Evolutionary conservation across 2,113 vertebrate genomes (phyloP).

Genomic region (Clarias macrocephalus): DNA sequence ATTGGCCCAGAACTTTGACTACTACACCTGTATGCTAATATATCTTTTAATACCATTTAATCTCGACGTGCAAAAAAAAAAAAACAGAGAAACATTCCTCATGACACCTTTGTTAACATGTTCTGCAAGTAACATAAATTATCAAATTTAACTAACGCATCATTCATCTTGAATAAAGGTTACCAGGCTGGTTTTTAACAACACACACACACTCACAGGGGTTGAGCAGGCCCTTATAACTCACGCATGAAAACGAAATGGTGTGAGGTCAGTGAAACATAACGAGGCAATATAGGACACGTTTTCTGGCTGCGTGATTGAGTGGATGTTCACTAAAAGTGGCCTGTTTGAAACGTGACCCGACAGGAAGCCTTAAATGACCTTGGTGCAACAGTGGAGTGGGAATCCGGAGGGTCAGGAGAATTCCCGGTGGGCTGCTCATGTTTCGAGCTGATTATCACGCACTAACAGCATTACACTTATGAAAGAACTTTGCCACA

Average conservation of each 20-base stretch:
- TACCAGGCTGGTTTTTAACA: neutral
- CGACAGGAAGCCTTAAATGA: slow-evolving; percentile 35
- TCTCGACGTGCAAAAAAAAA: neutral
- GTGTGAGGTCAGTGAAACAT: slow-evolving; percentile 21
- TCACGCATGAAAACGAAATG: slow-evolving; percentile 4
- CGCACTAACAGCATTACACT: slow-evolving; percentile 6
- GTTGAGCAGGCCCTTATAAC: neutral
- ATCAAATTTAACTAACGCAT: neutral
- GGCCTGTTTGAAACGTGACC: slow-evolving; percentile 32
- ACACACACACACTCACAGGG: neutral
- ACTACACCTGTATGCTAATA: neutral
- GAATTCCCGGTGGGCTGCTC: slow-evolving; percentile 24
- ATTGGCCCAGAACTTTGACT: neutral
- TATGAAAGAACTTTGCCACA: slow-evolving; percentile 11
- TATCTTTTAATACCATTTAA: neutral
- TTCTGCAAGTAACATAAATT: neutral
- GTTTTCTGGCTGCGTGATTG: slow-evolving; percentile 12
- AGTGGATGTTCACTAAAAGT: slow-evolving; percentile 29
- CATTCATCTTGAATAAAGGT: neutral
- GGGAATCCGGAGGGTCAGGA: slow-evolving; percentile 25
- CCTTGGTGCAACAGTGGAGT: slow-evolving; percentile 14
- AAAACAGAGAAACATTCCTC: neutral
- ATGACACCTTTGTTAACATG: neutral
- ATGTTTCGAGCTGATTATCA: slow-evolving; percentile 29
- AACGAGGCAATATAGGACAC: slow-evolving; percentile 20